These are phyloP conservation scores for Taurulus bubalis DNA, from an alignment of 2,113 vertebrate species.

Conservation along the genomic window DNA sequence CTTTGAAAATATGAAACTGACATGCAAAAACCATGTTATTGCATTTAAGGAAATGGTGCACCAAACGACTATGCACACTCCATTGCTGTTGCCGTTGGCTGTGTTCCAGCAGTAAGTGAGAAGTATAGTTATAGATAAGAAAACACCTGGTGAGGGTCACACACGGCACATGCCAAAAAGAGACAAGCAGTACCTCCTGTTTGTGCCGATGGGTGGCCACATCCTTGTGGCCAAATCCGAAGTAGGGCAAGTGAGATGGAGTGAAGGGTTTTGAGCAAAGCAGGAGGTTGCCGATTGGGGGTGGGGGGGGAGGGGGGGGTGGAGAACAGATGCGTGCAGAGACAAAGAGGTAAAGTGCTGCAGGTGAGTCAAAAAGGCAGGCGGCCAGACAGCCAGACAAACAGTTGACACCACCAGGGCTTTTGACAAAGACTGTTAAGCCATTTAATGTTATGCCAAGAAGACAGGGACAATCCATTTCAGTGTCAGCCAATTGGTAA, in stretches of 20 bases:
- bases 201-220: constrained; percentile 92
- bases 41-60: neutral
- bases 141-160: constrained; percentile 49
- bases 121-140: constrained; percentile 26
- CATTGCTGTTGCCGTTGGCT: constrained; percentile 14
- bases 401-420: constrained; percentile 39
- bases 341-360: constrained; percentile 82
- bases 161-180: constrained; percentile 63
- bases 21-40: neutral
- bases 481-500: constrained; percentile 52
- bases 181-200: constrained; percentile 93
- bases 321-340: constrained; percentile 75
- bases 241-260: constrained; percentile 68
- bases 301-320: neutral
- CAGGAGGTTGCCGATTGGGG: constrained; percentile 48
- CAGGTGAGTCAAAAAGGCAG: constrained; percentile 79
- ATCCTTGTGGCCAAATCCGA: constrained; percentile 90
- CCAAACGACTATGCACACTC: neutral
- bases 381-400: constrained; percentile 57
- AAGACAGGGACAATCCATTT: constrained; percentile 62
- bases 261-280: constrained; percentile 62
- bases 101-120: constrained; percentile 26
- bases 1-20: constrained; percentile 3
- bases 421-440: constrained; percentile 49
- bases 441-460: constrained; percentile 66